Percentiles rank a stretch among this genome's conserved stretches.
Evolutionary conservation across 2,113 vertebrate genomes (phyloP).

Genomic region (Melospiza georgiana): DNA sequence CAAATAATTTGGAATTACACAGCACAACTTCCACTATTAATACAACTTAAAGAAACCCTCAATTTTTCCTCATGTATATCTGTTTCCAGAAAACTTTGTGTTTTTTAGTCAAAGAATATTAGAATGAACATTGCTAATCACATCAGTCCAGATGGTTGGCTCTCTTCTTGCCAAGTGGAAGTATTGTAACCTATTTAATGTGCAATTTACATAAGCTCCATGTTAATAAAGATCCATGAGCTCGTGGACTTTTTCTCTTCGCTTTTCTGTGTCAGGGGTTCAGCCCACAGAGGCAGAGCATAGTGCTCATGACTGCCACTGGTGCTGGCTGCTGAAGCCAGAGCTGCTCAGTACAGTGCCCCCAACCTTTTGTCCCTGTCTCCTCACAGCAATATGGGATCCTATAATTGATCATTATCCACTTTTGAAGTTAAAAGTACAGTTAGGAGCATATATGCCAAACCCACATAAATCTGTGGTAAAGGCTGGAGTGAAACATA

Average conservation of each 20-base stretch:
- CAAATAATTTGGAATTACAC: slow-evolving; percentile 56
- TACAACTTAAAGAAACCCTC: slow-evolving; percentile 46
- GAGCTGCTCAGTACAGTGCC: background rate
- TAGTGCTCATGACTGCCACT: background rate
- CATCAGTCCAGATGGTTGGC: slow-evolving; percentile 68
- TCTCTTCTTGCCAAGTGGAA: slow-evolving; percentile 65
- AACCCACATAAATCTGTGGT: background rate
- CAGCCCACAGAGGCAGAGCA: background rate
- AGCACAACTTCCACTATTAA: slow-evolving; percentile 54
- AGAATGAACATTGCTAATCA: slow-evolving; percentile 70
- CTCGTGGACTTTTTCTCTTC: background rate
- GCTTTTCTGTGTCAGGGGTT: background rate
- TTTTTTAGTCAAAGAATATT: slow-evolving; percentile 65
- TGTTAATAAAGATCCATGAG: slow-evolving; percentile 59
- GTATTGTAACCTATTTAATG: slow-evolving; percentile 62
- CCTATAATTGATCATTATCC: slow-evolving; percentile 4
- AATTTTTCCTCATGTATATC: slow-evolving; percentile 25
- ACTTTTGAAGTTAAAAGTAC: slow-evolving; percentile 28
- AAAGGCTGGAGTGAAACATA: slow-evolving; percentile 3
- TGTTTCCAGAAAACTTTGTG: slow-evolving; percentile 35
- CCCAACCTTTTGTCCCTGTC: background rate
- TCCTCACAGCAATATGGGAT: background rate
- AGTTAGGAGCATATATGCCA: background rate
- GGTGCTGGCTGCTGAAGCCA: background rate
- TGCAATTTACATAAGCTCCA: slow-evolving; percentile 56